Evolutionary conservation across 1,140 invertebrate species (phyloP).

Genomic region (Lepidurus packardi): DNA sequence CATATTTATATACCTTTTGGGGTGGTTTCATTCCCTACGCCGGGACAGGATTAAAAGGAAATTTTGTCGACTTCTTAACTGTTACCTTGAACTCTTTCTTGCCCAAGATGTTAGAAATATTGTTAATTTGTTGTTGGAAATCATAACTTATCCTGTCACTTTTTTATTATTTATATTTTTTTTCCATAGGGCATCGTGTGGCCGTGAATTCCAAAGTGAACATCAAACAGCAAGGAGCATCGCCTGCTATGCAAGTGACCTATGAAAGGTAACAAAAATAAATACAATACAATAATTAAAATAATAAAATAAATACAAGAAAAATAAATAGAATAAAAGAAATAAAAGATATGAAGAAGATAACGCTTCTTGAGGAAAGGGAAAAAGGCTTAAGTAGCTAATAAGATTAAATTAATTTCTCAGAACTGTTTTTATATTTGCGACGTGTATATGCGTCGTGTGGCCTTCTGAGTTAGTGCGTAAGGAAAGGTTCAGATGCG

Average conservation of each 20-base stretch:
- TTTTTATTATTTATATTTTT: slow-evolving; percentile 6
- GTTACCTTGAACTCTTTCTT: slow-evolving; percentile 31
- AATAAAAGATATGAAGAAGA: no score
- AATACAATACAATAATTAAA: background rate
- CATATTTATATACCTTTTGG: no score
- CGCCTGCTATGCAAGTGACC: slow-evolving; percentile 44
- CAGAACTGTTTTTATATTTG: no score
- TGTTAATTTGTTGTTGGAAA: background rate
- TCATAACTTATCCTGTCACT: background rate
- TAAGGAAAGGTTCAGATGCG: background rate
- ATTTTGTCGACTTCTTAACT: background rate
- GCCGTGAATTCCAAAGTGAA: slow-evolving; percentile 54
- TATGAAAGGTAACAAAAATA: slow-evolving; percentile 39
- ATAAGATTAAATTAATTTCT: background rate
- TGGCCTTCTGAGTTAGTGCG: background rate
- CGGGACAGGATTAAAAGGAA: no score
- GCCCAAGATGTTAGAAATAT: background rate
- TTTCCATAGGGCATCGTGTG: slow-evolving; percentile 50
- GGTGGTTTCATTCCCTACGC: no score
- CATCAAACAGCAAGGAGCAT: slow-evolving; percentile 51
- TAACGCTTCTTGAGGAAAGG: no score
- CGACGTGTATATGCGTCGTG: background rate
- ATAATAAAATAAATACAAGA: background rate
- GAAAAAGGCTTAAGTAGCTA: no score
- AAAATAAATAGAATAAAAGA: no score